Base-by-base conservation (phyloP, 2,797 vertebrate species). In the Jordanella pulchra region DNA sequence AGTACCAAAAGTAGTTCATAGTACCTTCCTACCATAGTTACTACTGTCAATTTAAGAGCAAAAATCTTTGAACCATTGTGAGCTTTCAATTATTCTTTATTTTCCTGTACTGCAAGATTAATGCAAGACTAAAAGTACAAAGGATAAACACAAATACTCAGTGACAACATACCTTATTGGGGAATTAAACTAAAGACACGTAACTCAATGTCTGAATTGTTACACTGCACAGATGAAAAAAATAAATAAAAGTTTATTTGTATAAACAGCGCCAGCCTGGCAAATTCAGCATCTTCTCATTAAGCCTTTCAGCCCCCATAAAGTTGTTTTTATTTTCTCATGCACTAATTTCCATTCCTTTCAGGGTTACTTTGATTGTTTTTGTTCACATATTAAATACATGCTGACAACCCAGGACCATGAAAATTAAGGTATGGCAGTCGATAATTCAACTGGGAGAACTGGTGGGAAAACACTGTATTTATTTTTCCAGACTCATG, bases 331-430 rank as follows among this genome's bases (percentile, higher is more conserved):
- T 50, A 21, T 74, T 63, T 56, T 27, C 44, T 67, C 10, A 1
- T 56, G 53, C 54, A 18, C 47, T 48, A 1, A 65, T 72, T 79
- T 51, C 10, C 58, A 11, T 73, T 81, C 42, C 27, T 68, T 30
- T 53, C 48, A 27, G 30, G 1, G 1, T 69, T 23, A 15, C 55
- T 61, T 73, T 72, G 7, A 76, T 75, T 71, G 71, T 75, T 78
- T 76, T 69, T 70, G 7, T 42, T 30, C 6, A 61, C 42, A 44
- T 64, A 79, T 63, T 75, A 67, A 83, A 81, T 79, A 66, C 54
- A 71, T 69, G 84, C 75, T 75, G 81, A 83, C 82, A 84, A 86
- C 27, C 77, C 14, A 77, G 65, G 50, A 77, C 53, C 54, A 51
- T 58, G 53, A 70, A 3, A 30, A 79, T 73, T 17, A 73, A 30